Percentiles rank a stretch among this genome's conserved stretches.
Evolutionary conservation across 2,113 vertebrate genomes (phyloP).

Genomic region (Chiloscyllium plagiosum): DNA sequence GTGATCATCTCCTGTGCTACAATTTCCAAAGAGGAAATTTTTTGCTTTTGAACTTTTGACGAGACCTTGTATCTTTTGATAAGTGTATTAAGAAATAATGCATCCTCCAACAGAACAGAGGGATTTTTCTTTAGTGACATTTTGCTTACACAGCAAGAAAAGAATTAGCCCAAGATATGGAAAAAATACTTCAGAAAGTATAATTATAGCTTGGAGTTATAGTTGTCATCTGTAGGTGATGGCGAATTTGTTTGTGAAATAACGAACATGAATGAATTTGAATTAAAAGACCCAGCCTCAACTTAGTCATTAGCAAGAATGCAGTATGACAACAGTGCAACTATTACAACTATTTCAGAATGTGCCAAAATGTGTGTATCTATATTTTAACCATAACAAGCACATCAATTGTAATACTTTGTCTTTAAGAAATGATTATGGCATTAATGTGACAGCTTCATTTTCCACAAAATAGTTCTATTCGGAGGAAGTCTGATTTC

Average conservation of each 20-base stretch:
- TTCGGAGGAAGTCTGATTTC: background rate
- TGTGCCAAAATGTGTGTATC: background rate
- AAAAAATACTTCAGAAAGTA: background rate
- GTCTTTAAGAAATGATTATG: background rate
- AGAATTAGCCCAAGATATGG: background rate
- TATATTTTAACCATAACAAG: background rate
- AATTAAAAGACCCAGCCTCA: background rate
- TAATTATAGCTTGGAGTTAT: background rate
- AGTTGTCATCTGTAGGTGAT: background rate
- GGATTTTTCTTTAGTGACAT: background rate
- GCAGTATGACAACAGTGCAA: background rate
- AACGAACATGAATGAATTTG: background rate
- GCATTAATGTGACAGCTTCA: background rate
- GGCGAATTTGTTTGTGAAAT: background rate
- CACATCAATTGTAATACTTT: background rate
- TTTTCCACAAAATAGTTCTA: background rate
- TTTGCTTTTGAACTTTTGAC: background rate
- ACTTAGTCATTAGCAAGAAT: background rate
- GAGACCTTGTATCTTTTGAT: background rate
- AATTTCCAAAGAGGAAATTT: background rate
- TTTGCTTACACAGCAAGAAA: background rate
- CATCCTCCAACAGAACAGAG: background rate
- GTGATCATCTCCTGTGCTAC: background rate
- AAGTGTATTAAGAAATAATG: background rate
- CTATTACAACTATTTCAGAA: background rate